phyloP scores from a whole-genome alignment of 1,140 invertebrate genomes.

The Myzus persicae region DNA sequence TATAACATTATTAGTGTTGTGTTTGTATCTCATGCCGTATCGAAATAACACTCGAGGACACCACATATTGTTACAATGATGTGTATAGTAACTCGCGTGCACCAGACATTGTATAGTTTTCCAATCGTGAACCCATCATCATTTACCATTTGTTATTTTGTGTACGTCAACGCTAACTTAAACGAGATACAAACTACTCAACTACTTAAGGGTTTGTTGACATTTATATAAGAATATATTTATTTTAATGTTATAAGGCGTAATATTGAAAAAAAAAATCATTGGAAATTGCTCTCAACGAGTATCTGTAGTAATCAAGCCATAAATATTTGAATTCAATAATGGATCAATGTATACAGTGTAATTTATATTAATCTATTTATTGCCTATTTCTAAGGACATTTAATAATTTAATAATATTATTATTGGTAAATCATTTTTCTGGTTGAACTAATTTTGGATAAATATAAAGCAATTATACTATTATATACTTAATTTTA shows the following conservation, averaged over 20 bases:
- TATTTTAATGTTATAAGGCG: background rate
- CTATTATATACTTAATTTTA: too few relatives aligned
- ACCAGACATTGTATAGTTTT: background rate
- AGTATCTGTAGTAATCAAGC: too few relatives aligned
- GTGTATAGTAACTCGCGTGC: background rate
- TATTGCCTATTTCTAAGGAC: too few relatives aligned
- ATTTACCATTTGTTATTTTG: background rate
- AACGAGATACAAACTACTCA: background rate
- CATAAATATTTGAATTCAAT: too few relatives aligned
- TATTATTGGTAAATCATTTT: too few relatives aligned
- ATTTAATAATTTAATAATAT: too few relatives aligned
- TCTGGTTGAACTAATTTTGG: too few relatives aligned
- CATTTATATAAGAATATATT: background rate
- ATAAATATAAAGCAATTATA: too few relatives aligned
- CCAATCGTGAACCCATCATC: background rate
- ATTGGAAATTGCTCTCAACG: background rate
- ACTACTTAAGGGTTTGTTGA: background rate
- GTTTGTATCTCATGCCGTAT: background rate
- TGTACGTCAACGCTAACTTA: background rate
- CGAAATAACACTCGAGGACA: background rate
- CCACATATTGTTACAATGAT: background rate
- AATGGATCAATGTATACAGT: too few relatives aligned
- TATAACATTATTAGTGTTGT: background rate
- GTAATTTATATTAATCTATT: too few relatives aligned
- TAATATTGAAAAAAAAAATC: background rate